Conservation (phyloP, 2,888 invertebrate species). For the Pandemis heparana region DNA sequence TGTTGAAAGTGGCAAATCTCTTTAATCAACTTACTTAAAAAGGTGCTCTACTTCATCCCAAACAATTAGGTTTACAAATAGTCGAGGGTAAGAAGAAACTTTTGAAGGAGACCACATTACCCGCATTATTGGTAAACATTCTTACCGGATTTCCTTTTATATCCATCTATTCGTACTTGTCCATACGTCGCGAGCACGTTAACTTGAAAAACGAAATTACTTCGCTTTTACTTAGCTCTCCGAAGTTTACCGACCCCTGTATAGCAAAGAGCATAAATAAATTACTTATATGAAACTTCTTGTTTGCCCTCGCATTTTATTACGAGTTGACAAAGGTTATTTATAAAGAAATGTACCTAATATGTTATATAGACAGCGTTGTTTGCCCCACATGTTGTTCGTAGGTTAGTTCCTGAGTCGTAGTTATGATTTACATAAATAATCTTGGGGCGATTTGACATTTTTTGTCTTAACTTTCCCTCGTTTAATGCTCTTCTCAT, state of each 20-base stretch:
- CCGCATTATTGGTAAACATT: conserved; percentile 4
- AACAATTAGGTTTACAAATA: neutral
- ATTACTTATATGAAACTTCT: conserved; percentile 24
- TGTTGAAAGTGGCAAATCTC: no score
- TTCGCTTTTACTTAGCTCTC: conserved; percentile 32
- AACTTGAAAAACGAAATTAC: conserved; percentile 38
- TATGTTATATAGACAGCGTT: neutral
- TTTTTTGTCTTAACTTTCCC: no score
- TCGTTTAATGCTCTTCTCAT: no score
- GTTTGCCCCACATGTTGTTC: neutral
- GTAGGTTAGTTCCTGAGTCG: no score
- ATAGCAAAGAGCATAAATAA: conserved; percentile 24
- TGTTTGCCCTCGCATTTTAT: conserved; percentile 31
- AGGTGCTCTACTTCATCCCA: no score
- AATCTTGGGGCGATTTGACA: no score
- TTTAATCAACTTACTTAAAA: no score
- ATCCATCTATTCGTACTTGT: neutral
- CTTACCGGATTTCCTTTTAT: conserved; percentile 2
- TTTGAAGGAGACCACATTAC: neutral
- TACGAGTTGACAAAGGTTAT: conserved; percentile 12
- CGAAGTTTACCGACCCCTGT: conserved; percentile 15
- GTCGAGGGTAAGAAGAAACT: neutral
- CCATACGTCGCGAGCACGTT: conserved; percentile 18
- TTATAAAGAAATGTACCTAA: neutral
- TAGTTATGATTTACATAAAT: no score